Evolutionary conservation across 2,797 vertebrate species (phyloP).

Genomic region (Anguilla obscura): DNA sequence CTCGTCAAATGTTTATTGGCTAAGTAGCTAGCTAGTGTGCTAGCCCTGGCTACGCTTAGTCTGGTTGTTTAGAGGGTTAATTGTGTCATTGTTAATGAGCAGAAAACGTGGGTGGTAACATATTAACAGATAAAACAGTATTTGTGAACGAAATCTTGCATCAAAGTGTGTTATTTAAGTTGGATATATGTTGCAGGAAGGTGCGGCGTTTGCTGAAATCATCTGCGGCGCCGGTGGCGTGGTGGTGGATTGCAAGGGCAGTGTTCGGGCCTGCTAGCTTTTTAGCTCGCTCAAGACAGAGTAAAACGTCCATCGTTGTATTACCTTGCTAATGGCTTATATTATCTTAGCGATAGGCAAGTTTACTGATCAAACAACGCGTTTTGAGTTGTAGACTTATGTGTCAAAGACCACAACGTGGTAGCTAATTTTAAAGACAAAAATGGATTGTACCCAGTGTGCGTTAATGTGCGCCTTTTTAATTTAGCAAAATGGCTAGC

Average conservation of each 20-base stretch:
- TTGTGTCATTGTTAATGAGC: slow-evolving; percentile 62
- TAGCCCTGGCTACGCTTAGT: slow-evolving; percentile 41
- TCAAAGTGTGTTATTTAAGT: neutral
- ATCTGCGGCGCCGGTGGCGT: slow-evolving; percentile 30
- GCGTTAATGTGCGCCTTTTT: neutral
- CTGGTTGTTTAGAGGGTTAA: slow-evolving; percentile 46
- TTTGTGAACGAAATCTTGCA: neutral
- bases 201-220: neutral
- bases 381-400: neutral
- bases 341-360: slow-evolving; percentile 27
- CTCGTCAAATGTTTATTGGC: slow-evolving; percentile 47
- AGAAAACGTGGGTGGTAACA: slow-evolving; percentile 36
- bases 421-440: neutral
- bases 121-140: neutral
- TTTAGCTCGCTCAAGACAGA: slow-evolving; percentile 2
- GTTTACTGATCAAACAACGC: slow-evolving; percentile 24
- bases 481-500: slow-evolving; percentile 36
- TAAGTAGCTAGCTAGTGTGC: slow-evolving; percentile 39
- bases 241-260: slow-evolving; percentile 35
- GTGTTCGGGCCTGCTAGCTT: slow-evolving; percentile 53
- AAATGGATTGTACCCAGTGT: neutral
- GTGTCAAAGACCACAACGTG: neutral
- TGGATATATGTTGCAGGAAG: slow-evolving; percentile 11
- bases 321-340: slow-evolving; percentile 13
- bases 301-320: neutral